A percentile compares a stretch with the other conserved stretches of the same genome.
phyloP scores from a whole-genome alignment of 2,113 vertebrate genomes.

The Acanthochromis polyacanthus region DNA sequence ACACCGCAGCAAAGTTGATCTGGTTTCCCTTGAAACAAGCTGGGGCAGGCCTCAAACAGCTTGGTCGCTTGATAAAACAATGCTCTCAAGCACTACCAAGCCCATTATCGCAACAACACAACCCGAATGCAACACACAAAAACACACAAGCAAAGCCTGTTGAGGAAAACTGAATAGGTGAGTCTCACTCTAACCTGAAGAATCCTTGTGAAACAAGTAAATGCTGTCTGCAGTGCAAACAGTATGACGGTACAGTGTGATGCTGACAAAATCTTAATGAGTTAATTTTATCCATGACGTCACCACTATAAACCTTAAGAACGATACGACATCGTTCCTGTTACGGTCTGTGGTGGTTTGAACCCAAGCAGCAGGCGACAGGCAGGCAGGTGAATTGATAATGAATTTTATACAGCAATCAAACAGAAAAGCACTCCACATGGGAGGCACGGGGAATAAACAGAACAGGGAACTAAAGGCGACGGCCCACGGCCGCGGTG shows the following conservation, averaged over 20 bases:
- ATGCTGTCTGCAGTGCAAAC: neutral
- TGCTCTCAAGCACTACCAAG: neutral
- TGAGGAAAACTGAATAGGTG: constrained; percentile 3
- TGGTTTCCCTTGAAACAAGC: constrained; percentile 52
- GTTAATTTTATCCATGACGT: neutral
- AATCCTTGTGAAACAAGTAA: neutral
- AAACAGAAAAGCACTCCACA: too few relatives aligned
- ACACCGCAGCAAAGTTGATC: neutral
- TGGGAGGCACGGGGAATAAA: too few relatives aligned
- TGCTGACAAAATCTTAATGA: neutral
- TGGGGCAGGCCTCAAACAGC: constrained; percentile 32
- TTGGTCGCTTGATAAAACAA: constrained; percentile 14
- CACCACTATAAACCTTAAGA: neutral
- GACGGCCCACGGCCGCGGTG: too few relatives aligned
- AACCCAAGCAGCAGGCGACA: too few relatives aligned
- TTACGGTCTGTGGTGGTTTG: too few relatives aligned
- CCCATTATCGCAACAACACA: constrained; percentile 15
- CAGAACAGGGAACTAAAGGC: too few relatives aligned
- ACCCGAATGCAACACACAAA: neutral
- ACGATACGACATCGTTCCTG: neutral
- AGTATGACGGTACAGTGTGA: neutral
- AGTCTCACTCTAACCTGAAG: neutral
- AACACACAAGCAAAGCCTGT: neutral
- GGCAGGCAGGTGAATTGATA: too few relatives aligned
- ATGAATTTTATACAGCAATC: too few relatives aligned